phyloP scores from a whole-genome alignment of 2,113 vertebrate genomes.

The Chloropsis cyanopogon region DNA sequence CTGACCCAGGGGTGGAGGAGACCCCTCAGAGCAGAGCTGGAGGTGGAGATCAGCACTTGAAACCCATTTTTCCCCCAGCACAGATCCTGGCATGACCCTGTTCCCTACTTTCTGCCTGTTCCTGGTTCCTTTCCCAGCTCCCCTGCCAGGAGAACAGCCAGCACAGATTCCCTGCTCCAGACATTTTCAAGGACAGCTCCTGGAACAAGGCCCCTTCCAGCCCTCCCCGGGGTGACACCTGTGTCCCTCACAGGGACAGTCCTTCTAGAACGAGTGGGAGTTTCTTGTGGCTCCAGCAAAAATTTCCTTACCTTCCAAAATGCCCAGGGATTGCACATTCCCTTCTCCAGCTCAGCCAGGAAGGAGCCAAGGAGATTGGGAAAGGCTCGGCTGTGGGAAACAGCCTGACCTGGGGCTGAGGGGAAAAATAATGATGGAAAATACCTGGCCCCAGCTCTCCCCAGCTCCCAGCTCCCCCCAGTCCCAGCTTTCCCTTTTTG shows the following conservation, averaged over 20 bases:
- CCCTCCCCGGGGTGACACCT: not conserved
- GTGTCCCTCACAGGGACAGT: not conserved
- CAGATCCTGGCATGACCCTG: not conserved
- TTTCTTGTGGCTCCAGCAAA: fast-evolving
- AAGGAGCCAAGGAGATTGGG: not conserved
- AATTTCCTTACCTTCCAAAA: not conserved
- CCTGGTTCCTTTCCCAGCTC: not conserved
- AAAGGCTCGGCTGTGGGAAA: not conserved
- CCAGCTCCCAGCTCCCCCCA: not conserved
- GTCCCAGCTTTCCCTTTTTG: not conserved
- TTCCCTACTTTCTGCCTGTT: not conserved
- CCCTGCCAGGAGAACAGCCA: not conserved
- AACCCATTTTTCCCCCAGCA: fast-evolving
- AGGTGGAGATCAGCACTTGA: not conserved
- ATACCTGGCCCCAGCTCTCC: not conserved
- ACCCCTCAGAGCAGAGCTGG: not conserved
- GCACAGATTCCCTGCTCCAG: not conserved
- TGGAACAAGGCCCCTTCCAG: not conserved
- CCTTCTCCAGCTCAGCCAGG: not conserved
- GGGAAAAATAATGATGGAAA: not conserved
- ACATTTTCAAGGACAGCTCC: not conserved
- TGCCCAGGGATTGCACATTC: not conserved
- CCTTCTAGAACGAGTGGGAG: not conserved
- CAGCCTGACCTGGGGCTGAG: not conserved
- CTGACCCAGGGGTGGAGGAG: not conserved